Conservation (phyloP, 2,888 invertebrate genomes). For the Sarcophaga carnaria region DNA sequence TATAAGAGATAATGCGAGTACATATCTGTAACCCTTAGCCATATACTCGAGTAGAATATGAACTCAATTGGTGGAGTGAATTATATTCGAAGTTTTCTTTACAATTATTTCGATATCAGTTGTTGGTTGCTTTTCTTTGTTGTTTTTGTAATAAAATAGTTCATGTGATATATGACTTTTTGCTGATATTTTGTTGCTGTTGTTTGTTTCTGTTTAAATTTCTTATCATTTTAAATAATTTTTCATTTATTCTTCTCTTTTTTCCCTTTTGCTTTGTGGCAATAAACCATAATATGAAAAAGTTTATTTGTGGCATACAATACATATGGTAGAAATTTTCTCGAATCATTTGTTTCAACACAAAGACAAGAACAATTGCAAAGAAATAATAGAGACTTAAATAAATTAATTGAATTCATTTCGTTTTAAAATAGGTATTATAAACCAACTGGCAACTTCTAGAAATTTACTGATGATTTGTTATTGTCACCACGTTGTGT, state of each 20-base stretch:
- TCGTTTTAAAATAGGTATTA: too few species aligned
- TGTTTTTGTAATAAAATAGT: not conserved
- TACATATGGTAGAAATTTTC: not conserved
- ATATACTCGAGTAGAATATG: too few species aligned
- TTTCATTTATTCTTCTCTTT: not conserved
- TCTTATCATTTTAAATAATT: not conserved
- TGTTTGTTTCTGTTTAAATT: not conserved
- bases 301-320: not conserved
- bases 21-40: too few species aligned
- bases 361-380: not conserved
- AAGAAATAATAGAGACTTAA: not conserved
- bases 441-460: too few species aligned
- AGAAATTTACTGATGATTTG: too few species aligned
- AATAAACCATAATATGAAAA: not conserved
- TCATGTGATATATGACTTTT: constrained; percentile 24
- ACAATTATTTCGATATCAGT: not conserved
- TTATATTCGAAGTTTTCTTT: not conserved
- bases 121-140: not conserved
- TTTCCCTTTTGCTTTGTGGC: not conserved
- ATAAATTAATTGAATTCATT: not conserved
- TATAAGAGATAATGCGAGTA: too few species aligned
- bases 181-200: not conserved
- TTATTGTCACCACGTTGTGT: too few species aligned
- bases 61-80: too few species aligned
- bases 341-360: not conserved